Evolutionary conservation across 2,113 vertebrate genomes (phyloP).

Genomic region (Pedetes capensis): DNA sequence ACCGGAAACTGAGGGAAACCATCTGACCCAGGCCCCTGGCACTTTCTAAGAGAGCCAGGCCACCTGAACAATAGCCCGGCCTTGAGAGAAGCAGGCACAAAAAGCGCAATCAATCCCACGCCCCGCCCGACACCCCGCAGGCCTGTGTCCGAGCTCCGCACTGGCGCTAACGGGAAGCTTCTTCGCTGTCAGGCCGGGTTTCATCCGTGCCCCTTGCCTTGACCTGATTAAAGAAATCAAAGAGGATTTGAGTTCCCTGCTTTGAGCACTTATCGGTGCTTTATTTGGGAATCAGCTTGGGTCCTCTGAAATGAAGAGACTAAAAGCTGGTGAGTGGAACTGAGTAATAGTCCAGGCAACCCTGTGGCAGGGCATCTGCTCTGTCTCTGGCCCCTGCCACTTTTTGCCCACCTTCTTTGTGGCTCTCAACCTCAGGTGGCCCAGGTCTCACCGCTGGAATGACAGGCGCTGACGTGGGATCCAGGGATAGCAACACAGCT

Average conservation of each 20-base stretch:
- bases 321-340: neutral
- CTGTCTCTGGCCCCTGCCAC: too few relatives aligned
- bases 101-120: conserved; percentile 47
- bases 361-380: accelerated
- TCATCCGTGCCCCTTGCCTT: neutral
- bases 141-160: neutral
- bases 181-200: neutral
- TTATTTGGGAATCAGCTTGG: neutral
- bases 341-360: neutral
- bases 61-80: neutral
- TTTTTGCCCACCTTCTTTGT: neutral
- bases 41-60: conserved; percentile 43
- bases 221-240: conserved; percentile 49
- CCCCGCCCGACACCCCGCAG: neutral
- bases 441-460: neutral
- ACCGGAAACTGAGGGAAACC: neutral
- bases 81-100: neutral
- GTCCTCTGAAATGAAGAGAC: neutral
- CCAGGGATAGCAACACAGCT: neutral
- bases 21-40: conserved; percentile 28
- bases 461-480: neutral
- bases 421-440: neutral
- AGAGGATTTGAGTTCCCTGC: neutral
- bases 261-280: neutral
- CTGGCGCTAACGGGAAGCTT: neutral